These are phyloP conservation scores for Neogobius melanostomus DNA, from an alignment of 2,113 vertebrate species.

Conservation along the genomic window DNA sequence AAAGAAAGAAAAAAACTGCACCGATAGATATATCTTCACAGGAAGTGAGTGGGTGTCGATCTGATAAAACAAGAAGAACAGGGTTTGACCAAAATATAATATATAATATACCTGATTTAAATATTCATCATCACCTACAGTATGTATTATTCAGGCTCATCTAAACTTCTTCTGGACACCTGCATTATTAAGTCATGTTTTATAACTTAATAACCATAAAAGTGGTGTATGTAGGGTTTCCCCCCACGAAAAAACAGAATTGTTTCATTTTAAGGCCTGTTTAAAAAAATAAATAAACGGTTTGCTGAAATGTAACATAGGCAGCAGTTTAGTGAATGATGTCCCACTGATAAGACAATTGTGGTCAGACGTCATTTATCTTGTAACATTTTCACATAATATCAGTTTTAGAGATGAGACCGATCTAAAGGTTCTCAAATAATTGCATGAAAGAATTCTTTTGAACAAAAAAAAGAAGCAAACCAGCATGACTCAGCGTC, in stretches of 20 bases:
- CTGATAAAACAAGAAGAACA: constrained; percentile 7
- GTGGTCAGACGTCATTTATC: background rate
- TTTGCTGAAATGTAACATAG: background rate
- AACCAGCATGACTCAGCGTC: constrained; percentile 28
- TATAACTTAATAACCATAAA: too few species aligned
- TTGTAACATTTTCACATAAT: background rate
- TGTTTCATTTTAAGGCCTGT: too few species aligned
- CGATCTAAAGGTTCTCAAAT: too few species aligned
- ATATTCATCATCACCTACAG: too few species aligned
- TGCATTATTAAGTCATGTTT: too few species aligned
- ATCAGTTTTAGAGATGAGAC: too few species aligned
- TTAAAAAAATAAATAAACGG: background rate
- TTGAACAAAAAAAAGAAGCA: background rate
- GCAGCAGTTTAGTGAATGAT: background rate
- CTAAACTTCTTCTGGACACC: too few species aligned
- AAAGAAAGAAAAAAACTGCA: too few species aligned
- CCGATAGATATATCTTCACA: constrained; percentile 31
- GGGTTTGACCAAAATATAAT: background rate
- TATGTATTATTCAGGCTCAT: too few species aligned
- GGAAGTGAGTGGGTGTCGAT: constrained; percentile 51
- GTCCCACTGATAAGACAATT: background rate
- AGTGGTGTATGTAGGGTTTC: too few species aligned
- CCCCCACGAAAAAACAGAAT: too few species aligned
- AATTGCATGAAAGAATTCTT: background rate
- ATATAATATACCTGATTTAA: too few species aligned